Evolutionary conservation across 1,140 invertebrate genomes (phyloP), one percentile per base, ranked within the genome.

Genomic region (Brachionus koreanus): DNA sequence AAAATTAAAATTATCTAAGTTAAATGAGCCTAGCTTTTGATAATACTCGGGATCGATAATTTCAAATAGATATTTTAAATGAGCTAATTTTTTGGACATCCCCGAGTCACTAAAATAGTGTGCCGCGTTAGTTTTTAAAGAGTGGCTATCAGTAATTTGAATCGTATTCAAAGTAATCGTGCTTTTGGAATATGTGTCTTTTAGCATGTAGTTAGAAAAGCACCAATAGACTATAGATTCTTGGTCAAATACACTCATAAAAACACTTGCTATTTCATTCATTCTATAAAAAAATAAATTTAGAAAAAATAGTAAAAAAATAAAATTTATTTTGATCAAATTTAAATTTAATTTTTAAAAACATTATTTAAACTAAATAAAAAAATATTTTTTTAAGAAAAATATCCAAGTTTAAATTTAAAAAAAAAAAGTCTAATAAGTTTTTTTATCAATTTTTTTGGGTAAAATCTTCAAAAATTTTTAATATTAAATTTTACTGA

Each of bases 101-200:
- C 76, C 76, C 16, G 16, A 61, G 42, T 79, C 76, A 79, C 46
- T 61, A 29, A 79, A 79, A 25, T 79, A 79, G 42, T 79, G 76
- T 2, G 76, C 76, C 42, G 57, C 76, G 29, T 42, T 61, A 2
- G 25, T 79, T 79, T 79, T 79, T 42, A 79, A 43, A 39, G 57
- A 49, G 42, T 79, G 49, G 3, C 5, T 57, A 10, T 63, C 33
- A 16, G n/a, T 42, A 10, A 65, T 42, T 35, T 57, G 29, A 23
- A 5, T 37, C 16, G 76, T 79, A 19, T 79, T 79, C 19, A 79
- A 65, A 37, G 76, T 79, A 23, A 79, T 23, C 52, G 25, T 65
- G 39, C 49, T 61, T 33, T 39, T 61, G 7, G 49, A 61, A 43
- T 79, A 79, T 19, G 76, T 63, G 33, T 79, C 76, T 10, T 42